Base-by-base conservation (phyloP, 2,888 invertebrate species). In the Rhodophaea formosa region DNA sequence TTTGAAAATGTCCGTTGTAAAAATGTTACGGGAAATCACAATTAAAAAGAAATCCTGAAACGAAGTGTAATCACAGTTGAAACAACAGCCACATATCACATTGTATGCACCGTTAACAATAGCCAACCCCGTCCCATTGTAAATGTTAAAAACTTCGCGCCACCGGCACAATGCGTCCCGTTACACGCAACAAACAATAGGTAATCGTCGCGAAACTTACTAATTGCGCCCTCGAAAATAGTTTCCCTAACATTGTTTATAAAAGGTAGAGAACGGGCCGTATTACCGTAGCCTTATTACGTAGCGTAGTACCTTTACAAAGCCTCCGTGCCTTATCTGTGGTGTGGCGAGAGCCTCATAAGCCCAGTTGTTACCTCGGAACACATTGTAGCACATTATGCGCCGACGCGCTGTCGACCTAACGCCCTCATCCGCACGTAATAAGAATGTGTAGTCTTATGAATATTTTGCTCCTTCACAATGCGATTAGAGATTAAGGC, bases 321-420 rank as follows among this genome's bases (percentile, higher is more conserved):
- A 86, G 86, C 82, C 86, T 80, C 74, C 86, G 88, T 88, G 88
- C 86, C 88, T 87, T 89, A 88, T 88, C 88, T 84, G 79, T 75
- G 77, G 80, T 70, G 76, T 80, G 84, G 78, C 75, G 74, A 79
- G 82, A 82, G 82, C 79, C 80, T 82, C 81, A 81, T 88, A 88
- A 87, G 86, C 88, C 71, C 81, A 81, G 86, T 86, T 85, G 86
- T 86, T 88, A 88, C 88, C 86, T 85, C 80, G 65, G 76, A 86
- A 88, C 86, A 88, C 85, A 86, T 88, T 88, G 86, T 84, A 84
- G 75, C 84, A 86, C 84, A 87, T 88, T 88, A 88, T 85, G 86
- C 84, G 80, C 79, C 77, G 74, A 75, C 75, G 80, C 77, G 77
- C 76, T 79, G 74, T 75, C 81, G 75, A 80, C 80, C 79, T 78